Percentiles rank a stretch among this genome's conserved stretches.
Evolutionary conservation across 2,888 invertebrate species (phyloP).

Genomic region (Maniola hyperantus): DNA sequence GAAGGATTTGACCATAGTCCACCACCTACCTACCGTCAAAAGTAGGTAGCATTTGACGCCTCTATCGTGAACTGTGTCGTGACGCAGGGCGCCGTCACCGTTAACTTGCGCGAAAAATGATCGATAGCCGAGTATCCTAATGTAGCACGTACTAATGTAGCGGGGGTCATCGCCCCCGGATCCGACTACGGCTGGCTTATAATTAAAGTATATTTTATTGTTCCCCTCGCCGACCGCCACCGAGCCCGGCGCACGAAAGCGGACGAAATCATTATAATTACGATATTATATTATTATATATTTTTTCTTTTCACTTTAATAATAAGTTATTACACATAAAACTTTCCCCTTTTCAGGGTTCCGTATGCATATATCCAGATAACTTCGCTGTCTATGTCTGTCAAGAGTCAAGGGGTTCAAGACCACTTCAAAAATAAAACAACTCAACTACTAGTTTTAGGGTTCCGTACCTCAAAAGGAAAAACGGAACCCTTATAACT

Average conservation of each 20-base stretch:
- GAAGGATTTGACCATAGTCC: too few relatives aligned
- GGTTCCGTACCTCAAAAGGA: too few relatives aligned
- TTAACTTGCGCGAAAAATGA: slow-evolving; percentile 49
- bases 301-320: slow-evolving; percentile 47
- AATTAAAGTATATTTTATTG: slow-evolving; percentile 82
- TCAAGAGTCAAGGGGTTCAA: too few relatives aligned
- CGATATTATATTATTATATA: slow-evolving; percentile 69
- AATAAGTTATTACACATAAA: not conserved
- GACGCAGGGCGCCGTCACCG: too few relatives aligned
- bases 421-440: too few relatives aligned
- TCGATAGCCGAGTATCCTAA: slow-evolving; percentile 50
- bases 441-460: too few relatives aligned
- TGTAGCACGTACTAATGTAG: slow-evolving; percentile 33
- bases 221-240: slow-evolving; percentile 62
- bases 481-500: too few relatives aligned
- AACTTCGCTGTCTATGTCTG: too few relatives aligned
- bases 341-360: not conserved
- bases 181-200: slow-evolving; percentile 55
- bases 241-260: slow-evolving; percentile 67
- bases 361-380: too few relatives aligned
- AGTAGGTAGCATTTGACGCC: too few relatives aligned
- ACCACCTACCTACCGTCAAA: too few relatives aligned
- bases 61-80: too few relatives aligned
- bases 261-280: slow-evolving; percentile 78
- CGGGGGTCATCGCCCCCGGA: slow-evolving; percentile 52